Percentiles rank a stretch among this genome's conserved stretches.
Conservation (phyloP, 2,113 vertebrate genomes). For the Periophthalmus modestus region DNA sequence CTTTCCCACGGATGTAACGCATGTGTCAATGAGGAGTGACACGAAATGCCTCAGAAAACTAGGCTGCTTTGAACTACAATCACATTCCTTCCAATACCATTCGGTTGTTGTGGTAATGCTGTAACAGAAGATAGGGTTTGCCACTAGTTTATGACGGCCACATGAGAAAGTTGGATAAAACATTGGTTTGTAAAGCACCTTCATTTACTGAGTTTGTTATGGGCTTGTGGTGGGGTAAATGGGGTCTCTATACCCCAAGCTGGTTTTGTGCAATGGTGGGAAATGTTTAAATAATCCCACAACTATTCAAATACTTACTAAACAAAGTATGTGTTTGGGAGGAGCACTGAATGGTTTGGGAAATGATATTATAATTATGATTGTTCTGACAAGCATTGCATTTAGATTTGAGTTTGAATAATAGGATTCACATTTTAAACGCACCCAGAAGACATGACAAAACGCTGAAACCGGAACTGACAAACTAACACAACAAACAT, state of each 20-base stretch:
- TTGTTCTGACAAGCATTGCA: too few species aligned
- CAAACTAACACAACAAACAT: too few species aligned
- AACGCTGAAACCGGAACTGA: too few species aligned
- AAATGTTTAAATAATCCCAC: not conserved
- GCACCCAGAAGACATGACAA: too few species aligned
- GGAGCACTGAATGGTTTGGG: too few species aligned
- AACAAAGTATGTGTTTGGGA: too few species aligned
- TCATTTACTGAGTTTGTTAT: not conserved
- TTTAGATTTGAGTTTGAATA: too few species aligned
- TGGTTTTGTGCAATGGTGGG: too few species aligned
- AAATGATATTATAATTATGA: too few species aligned
- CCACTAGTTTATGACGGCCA: not conserved
- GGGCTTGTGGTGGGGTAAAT: not conserved
- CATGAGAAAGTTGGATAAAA: not conserved
- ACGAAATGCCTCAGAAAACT: not conserved
- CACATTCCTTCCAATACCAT: not conserved
- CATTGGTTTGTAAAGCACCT: not conserved
- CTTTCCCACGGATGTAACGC: conserved; percentile 46
- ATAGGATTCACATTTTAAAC: too few species aligned
- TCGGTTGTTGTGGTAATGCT: not conserved
- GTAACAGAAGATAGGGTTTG: not conserved
- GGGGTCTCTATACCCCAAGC: not conserved
- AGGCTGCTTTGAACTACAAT: not conserved
- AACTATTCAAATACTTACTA: not conserved
- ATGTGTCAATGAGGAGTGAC: conserved; percentile 22